phyloP scores from a whole-genome alignment of 1,140 invertebrate genomes.

The Eueides isabella region DNA sequence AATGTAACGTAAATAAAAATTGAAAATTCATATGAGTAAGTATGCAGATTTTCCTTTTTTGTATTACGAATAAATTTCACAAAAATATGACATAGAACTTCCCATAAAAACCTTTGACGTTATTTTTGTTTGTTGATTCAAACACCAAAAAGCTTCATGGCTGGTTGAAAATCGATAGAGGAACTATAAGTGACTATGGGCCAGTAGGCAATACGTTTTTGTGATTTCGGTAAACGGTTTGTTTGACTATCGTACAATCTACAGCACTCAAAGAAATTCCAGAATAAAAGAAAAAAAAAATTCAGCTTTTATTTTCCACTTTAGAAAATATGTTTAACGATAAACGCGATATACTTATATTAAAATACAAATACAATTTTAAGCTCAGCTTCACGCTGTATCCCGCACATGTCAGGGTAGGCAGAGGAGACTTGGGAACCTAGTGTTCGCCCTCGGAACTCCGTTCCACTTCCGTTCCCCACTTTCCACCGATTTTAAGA shows the following conservation, averaged over 20 bases:
- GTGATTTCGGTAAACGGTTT: constrained; percentile 29
- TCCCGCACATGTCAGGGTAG: too few species aligned
- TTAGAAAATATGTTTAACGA: background rate
- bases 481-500: too few species aligned
- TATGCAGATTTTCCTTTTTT: background rate
- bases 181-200: constrained; percentile 40
- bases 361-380: too few species aligned
- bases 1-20: background rate
- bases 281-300: constrained; percentile 4
- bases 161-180: constrained; percentile 34
- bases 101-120: constrained; percentile 37
- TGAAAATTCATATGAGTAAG: background rate
- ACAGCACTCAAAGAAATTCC: constrained; percentile 6
- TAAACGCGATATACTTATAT: too few species aligned
- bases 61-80: background rate
- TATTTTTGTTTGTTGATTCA: constrained; percentile 23
- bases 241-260: constrained; percentile 30
- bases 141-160: constrained; percentile 40
- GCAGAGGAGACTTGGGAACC: too few species aligned
- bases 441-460: too few species aligned
- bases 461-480: too few species aligned
- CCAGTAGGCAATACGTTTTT: constrained; percentile 38
- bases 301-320: background rate
- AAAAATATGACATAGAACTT: constrained; percentile 12
- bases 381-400: too few species aligned